Conservation (phyloP, 2,797 vertebrate species). For the Australoheros facetus region DNA sequence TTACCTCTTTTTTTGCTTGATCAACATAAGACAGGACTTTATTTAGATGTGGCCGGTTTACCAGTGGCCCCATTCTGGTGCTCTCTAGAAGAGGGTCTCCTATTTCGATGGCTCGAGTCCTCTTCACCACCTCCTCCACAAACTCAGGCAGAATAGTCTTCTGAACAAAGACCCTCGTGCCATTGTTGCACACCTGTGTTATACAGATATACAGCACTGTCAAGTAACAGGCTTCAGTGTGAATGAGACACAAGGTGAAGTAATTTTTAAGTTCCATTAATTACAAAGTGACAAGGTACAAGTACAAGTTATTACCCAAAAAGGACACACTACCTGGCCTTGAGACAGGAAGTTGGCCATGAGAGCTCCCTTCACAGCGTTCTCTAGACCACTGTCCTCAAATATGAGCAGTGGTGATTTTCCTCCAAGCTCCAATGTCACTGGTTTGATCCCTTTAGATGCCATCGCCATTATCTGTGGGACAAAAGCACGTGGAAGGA, state of each 20-base stretch:
- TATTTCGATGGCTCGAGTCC: slow-evolving; percentile 87
- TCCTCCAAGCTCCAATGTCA: slow-evolving; percentile 96
- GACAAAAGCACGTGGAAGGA: background rate
- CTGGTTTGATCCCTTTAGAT: slow-evolving; percentile 89
- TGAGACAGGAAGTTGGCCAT: slow-evolving; percentile 98
- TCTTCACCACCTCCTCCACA: slow-evolving; percentile 88
- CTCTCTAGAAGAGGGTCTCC: slow-evolving; percentile 91
- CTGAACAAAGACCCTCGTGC: slow-evolving; percentile 95
- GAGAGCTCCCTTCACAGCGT: slow-evolving; percentile 91
- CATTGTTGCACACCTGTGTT: slow-evolving; percentile 93
- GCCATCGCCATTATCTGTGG: slow-evolving; percentile 94
- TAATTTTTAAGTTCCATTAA: too few relatives aligned
- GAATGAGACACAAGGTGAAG: too few relatives aligned
- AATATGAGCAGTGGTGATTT: slow-evolving; percentile 97
- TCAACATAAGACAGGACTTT: slow-evolving; percentile 89
- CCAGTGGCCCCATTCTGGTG: slow-evolving; percentile 94
- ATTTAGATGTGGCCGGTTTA: slow-evolving; percentile 88
- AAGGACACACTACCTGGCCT: slow-evolving; percentile 84
- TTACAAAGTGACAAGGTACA: background rate
- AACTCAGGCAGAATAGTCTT: slow-evolving; percentile 86
- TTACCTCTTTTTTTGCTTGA: slow-evolving; percentile 89
- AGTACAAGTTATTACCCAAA: background rate
- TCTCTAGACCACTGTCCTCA: slow-evolving; percentile 88
- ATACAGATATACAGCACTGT: background rate
- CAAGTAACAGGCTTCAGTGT: background rate